Conservation (phyloP, 2,888 invertebrate species). For the Congeria kusceri region DNA sequence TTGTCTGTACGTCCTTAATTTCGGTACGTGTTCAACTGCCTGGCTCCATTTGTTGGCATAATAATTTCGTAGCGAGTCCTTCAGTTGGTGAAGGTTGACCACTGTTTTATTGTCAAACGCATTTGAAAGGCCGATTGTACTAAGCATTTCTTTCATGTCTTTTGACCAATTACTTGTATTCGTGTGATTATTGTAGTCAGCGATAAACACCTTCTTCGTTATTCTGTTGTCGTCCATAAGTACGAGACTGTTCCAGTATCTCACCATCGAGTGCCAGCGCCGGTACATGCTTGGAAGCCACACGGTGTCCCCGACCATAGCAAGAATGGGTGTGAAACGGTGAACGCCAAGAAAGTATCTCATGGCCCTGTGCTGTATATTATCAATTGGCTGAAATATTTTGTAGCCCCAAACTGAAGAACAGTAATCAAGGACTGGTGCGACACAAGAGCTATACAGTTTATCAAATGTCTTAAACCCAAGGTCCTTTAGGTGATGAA, state of each 20-base stretch:
- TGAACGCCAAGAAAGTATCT: conserved; percentile 47
- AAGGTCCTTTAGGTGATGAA: conserved; percentile 35
- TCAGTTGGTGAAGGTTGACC: too few relatives aligned
- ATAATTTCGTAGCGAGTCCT: too few relatives aligned
- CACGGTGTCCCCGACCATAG: conserved; percentile 37
- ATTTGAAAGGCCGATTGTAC: too few relatives aligned
- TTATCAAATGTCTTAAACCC: conserved; percentile 32
- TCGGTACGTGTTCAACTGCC: too few relatives aligned
- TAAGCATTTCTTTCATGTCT: too few relatives aligned
- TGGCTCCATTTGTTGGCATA: too few relatives aligned
- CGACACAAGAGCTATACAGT: conserved; percentile 33
- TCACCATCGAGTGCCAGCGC: conserved; percentile 11
- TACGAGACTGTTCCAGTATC: conserved; percentile 19
- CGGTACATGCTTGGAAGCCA: conserved; percentile 21
- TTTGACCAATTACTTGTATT: too few relatives aligned
- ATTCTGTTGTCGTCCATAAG: not conserved
- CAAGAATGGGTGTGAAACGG: conserved; percentile 31
- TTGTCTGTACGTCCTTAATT: conserved; percentile 2
- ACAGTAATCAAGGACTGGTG: conserved; percentile 33
- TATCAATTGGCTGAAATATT: conserved; percentile 25
- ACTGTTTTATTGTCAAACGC: too few relatives aligned
- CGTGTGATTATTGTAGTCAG: too few relatives aligned
- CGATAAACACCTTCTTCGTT: not conserved
- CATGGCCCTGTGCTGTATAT: conserved; percentile 40
- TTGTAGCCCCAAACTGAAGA: conserved; percentile 32